Percentiles rank a stretch among this genome's conserved stretches.
Evolutionary conservation across 2,888 invertebrate species (phyloP).

Genomic region (Cyclophora punctaria): DNA sequence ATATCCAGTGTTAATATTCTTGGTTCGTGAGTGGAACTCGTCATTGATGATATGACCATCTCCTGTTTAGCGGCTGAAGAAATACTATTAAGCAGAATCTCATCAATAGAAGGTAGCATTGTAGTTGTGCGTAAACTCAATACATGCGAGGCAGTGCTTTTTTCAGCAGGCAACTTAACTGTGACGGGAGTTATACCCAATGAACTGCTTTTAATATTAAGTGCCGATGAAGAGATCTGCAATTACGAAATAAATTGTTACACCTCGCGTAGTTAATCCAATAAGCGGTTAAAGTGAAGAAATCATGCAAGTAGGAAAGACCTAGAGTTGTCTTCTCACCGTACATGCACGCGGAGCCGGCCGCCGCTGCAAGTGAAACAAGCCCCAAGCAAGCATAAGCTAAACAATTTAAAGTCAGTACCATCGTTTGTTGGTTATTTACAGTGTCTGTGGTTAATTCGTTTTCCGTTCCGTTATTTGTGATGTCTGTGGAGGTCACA

Average conservation of each 20-base stretch:
- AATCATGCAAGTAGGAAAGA: slow-evolving; percentile 50
- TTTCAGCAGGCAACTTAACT: slow-evolving; percentile 62
- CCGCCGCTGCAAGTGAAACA: slow-evolving; percentile 40
- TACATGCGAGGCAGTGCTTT: slow-evolving; percentile 74
- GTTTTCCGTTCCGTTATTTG: slow-evolving; percentile 76
- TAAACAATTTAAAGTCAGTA: slow-evolving; percentile 71
- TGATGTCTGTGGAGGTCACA: slow-evolving; percentile 73
- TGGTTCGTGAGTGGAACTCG: slow-evolving; percentile 68
- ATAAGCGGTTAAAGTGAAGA: slow-evolving; percentile 43
- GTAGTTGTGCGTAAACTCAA: slow-evolving; percentile 73
- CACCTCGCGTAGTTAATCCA: slow-evolving; percentile 42
- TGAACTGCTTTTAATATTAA: slow-evolving; percentile 70
- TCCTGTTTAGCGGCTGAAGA: slow-evolving; percentile 77
- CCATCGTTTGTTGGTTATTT: slow-evolving; percentile 73
- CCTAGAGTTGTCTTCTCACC: slow-evolving; percentile 20
- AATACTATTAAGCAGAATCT: slow-evolving; percentile 77
- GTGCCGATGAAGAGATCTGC: slow-evolving; percentile 71
- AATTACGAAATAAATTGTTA: slow-evolving; percentile 70
- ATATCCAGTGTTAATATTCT: slow-evolving; percentile 77
- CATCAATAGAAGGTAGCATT: slow-evolving; percentile 76
- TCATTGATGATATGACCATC: slow-evolving; percentile 70
- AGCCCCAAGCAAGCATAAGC: slow-evolving; percentile 69
- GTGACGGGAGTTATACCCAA: slow-evolving; percentile 64
- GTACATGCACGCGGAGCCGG: slow-evolving; percentile 30
- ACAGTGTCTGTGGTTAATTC: slow-evolving; percentile 71